A percentile compares a stretch with the other conserved stretches of the same genome.
Conservation (phyloP, 2,797 vertebrate species). For the Sebastes hubbsi region DNA sequence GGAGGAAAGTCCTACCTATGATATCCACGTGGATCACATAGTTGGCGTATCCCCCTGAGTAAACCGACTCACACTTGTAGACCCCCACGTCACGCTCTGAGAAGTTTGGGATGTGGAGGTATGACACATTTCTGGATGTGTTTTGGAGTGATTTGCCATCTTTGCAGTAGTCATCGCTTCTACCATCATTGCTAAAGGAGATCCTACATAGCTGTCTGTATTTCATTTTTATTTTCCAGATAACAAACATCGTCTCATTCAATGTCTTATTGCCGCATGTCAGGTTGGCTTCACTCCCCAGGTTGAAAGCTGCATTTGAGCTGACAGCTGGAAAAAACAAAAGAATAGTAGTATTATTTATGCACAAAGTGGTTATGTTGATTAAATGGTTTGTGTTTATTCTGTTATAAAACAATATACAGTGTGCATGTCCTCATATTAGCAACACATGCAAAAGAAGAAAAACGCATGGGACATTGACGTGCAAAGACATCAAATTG, state of each 20-base stretch:
- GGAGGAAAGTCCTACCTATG: conserved; percentile 57
- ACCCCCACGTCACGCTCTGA: conserved; percentile 63
- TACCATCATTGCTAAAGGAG: accelerated
- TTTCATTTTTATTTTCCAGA: conserved; percentile 59
- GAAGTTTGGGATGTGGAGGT: conserved; percentile 75
- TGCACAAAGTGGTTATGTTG: background rate
- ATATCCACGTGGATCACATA: conserved; percentile 5
- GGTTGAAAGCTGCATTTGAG: conserved; percentile 9
- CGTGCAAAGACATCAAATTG: background rate
- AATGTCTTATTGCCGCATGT: conserved; percentile 53
- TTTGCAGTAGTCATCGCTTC: background rate
- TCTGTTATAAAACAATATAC: background rate
- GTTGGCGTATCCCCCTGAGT: background rate
- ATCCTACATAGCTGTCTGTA: background rate
- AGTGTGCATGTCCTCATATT: background rate
- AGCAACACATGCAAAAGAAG: background rate
- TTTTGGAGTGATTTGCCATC: conserved; percentile 64
- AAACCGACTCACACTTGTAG: conserved; percentile 70
- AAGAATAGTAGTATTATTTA: background rate
- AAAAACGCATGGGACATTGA: background rate
- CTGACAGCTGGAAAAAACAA: conserved; percentile 43
- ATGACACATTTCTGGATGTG: conserved; percentile 15
- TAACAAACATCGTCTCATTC: conserved; percentile 52
- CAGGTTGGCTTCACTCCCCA: conserved; percentile 47
- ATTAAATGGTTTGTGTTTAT: background rate